Conservation (phyloP, 2,113 vertebrate genomes). For the Corythaeola cristata region DNA sequence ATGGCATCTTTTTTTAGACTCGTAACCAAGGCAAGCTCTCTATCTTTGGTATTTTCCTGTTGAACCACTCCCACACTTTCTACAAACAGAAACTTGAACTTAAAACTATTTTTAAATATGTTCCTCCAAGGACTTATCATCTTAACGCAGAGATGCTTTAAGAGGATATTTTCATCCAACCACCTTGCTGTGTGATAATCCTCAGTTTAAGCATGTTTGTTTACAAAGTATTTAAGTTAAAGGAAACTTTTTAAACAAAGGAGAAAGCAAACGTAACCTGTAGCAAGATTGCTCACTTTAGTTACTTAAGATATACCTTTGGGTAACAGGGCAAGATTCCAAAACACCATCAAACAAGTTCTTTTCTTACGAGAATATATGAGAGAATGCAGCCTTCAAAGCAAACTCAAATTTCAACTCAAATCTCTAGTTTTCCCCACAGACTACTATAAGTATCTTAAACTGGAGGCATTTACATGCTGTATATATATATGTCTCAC, state of each 20-base stretch:
- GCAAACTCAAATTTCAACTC: background rate
- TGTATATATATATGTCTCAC: background rate
- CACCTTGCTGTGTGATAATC: background rate
- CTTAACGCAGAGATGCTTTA: background rate
- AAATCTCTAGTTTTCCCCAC: background rate
- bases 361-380: background rate
- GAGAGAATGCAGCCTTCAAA: background rate
- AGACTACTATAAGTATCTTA: background rate
- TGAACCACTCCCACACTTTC: background rate
- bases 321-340: background rate
- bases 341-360: background rate
- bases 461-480: background rate
- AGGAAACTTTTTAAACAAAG: background rate
- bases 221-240: background rate
- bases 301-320: background rate
- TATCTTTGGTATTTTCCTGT: background rate
- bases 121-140: slow-evolving; percentile 10
- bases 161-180: background rate
- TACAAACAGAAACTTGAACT: slow-evolving; percentile 3
- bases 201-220: background rate
- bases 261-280: background rate
- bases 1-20: background rate
- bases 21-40: background rate
- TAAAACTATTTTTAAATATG: background rate
- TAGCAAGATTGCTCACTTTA: background rate